phyloP scores from a whole-genome alignment of 2,797 vertebrate genomes.

The Antennarius maculatus region DNA sequence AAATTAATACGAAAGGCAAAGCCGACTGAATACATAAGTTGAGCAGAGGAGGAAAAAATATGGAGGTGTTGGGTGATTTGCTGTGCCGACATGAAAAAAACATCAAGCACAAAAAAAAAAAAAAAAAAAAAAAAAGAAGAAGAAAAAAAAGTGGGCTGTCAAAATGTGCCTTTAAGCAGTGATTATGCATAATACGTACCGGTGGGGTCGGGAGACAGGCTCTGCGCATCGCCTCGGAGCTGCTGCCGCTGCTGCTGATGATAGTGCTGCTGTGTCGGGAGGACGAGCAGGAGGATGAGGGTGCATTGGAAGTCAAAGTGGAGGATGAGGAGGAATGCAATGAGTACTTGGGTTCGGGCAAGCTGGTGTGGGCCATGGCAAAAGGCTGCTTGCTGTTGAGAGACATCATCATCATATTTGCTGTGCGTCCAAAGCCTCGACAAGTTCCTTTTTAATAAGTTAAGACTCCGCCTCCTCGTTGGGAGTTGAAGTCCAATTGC shows the following conservation, averaged over 20 bases:
- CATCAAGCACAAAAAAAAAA: slow-evolving; percentile 85
- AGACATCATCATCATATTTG: slow-evolving; percentile 99
- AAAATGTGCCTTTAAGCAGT: slow-evolving; percentile 92
- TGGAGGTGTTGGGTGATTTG: slow-evolving; percentile 94
- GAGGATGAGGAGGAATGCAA: slow-evolving; percentile 90
- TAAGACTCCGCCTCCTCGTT: slow-evolving; percentile 85
- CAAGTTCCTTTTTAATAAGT: slow-evolving; percentile 86
- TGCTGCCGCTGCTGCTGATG: slow-evolving; percentile 82
- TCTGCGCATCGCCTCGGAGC: slow-evolving; percentile 94
- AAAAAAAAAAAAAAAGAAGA: slow-evolving; percentile 45
- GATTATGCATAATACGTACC: slow-evolving; percentile 96
- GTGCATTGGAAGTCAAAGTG: slow-evolving; percentile 84
- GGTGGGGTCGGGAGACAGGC: slow-evolving; percentile 96
- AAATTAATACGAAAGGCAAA: slow-evolving; percentile 93
- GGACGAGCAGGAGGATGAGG: slow-evolving; percentile 87
- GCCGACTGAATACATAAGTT: slow-evolving; percentile 92
- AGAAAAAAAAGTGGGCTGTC: slow-evolving; percentile 89
- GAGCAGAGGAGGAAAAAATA: slow-evolving; percentile 77
- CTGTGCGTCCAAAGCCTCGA: slow-evolving; percentile 77
- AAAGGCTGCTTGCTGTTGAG: slow-evolving; percentile 97
- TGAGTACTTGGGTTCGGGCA: slow-evolving; percentile 93
- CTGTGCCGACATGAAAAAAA: slow-evolving; percentile 96
- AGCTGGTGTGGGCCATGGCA: slow-evolving; percentile 90
- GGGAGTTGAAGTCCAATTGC: slow-evolving; percentile 78
- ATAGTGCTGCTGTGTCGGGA: slow-evolving; percentile 87